phyloP scores from a whole-genome alignment of 2,888 invertebrate species.

The Xylocampa areola region DNA sequence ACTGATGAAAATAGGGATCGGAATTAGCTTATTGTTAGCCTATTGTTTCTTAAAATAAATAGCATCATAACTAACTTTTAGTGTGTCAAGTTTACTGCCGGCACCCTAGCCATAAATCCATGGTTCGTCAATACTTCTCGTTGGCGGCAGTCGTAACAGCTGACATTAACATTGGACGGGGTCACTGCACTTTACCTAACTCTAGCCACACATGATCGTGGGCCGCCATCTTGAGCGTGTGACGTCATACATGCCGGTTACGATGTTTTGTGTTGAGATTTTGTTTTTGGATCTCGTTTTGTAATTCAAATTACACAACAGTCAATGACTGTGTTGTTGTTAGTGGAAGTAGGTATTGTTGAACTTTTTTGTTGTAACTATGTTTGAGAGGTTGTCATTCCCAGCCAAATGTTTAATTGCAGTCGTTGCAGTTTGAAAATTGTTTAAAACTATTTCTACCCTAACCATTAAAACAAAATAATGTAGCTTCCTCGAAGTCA shows the following conservation, averaged over 20 bases:
- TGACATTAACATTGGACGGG: constrained; percentile 82
- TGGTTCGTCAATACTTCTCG: constrained; percentile 62
- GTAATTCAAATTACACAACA: constrained; percentile 53
- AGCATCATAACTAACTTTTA: constrained; percentile 15
- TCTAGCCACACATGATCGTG: constrained; percentile 69
- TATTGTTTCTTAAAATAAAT: constrained; percentile 5
- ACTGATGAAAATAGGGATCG: neutral
- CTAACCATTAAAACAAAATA: too few species aligned
- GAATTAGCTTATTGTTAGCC: neutral
- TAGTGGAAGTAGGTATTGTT: constrained; percentile 1
- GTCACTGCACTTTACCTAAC: constrained; percentile 80
- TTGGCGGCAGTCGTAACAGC: constrained; percentile 65
- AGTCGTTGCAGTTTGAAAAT: too few species aligned
- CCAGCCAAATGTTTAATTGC: too few species aligned
- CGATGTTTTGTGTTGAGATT: constrained; percentile 61
- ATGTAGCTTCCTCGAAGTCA: too few species aligned
- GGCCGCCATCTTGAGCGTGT: constrained; percentile 71
- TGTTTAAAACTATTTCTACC: too few species aligned
- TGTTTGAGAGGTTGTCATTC: too few species aligned
- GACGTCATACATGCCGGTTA: constrained; percentile 70
- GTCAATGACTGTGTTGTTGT: constrained; percentile 26
- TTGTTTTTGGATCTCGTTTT: constrained; percentile 52
- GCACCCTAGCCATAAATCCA: constrained; percentile 45
- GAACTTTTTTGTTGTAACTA: neutral
- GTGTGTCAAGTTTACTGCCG: constrained; percentile 29